A percentile compares a stretch with the other conserved stretches of the same genome.
These are phyloP conservation scores for Aphrocallistes beatrix DNA, from an alignment of 37 sponge, comb jelly and placozoan species.

Conservation along the genomic window DNA sequence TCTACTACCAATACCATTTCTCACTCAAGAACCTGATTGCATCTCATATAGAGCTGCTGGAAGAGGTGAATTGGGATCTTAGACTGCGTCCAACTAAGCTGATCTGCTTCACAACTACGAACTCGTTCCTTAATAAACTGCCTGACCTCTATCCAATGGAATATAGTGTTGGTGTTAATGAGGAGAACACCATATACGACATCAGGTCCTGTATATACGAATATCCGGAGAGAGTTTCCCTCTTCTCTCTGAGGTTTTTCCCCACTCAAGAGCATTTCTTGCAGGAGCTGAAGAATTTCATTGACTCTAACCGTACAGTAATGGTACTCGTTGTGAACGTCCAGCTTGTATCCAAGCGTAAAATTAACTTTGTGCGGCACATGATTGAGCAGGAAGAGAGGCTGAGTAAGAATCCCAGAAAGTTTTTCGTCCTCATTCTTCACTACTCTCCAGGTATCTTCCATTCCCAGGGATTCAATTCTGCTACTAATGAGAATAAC, in stretches of 20 bases:
- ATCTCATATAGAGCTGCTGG: not conserved
- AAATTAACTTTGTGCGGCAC: conserved; percentile 2
- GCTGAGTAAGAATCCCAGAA: not conserved
- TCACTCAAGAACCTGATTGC: not conserved
- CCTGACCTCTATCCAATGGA: not conserved
- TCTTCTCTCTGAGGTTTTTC: conserved; percentile 1
- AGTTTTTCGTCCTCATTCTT: not conserved
- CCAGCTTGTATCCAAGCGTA: not conserved
- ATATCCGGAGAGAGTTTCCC: not conserved
- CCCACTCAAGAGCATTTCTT: not conserved
- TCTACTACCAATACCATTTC: not conserved
- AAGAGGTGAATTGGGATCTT: not conserved
- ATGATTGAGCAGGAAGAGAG: conserved; percentile 17
- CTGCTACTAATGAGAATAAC: not conserved
- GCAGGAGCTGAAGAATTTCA: not conserved
- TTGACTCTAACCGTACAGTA: not conserved
- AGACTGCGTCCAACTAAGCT: not conserved
- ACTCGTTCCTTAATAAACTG: conserved; percentile 1
- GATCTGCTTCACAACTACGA: conserved; percentile 5
- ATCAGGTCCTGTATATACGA: not conserved
- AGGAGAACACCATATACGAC: not conserved
- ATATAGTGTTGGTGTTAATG: not conserved
- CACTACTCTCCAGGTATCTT: conserved; percentile 11
- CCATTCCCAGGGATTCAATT: not conserved
- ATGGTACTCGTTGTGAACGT: conserved; percentile 6